Percentiles rank a stretch among this genome's conserved stretches.
Conservation (phyloP, 2,888 invertebrate species). For the Tenthredo mesomela region DNA sequence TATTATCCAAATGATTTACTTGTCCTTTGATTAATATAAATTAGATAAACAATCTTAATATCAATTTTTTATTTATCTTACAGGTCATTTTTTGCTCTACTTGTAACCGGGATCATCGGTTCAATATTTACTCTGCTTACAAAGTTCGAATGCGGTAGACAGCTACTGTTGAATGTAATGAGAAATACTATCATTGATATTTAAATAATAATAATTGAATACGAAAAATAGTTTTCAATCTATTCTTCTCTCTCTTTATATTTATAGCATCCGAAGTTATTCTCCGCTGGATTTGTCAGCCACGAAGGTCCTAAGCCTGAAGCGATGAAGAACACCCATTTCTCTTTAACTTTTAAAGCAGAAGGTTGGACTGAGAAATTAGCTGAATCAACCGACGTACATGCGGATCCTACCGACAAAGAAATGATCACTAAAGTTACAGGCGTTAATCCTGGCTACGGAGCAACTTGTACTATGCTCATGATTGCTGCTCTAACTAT, state of each 20-base stretch:
- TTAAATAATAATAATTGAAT: not conserved
- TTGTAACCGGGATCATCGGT: constrained; percentile 81
- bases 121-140: constrained; percentile 82
- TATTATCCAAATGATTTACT: no score
- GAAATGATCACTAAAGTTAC: constrained; percentile 84
- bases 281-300: constrained; percentile 86
- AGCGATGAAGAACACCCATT: constrained; percentile 82
- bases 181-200: not conserved
- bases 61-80: constrained; percentile 55
- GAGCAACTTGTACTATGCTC: constrained; percentile 87
- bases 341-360: constrained; percentile 86
- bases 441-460: constrained; percentile 89
- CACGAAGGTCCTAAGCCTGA: constrained; percentile 84
- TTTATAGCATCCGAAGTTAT: constrained; percentile 83
- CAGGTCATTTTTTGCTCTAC: constrained; percentile 79
- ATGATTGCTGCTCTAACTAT: constrained; percentile 88
- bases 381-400: constrained; percentile 80
- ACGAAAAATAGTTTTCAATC: not conserved
- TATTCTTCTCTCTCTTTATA: constrained; percentile 54
- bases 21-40: not conserved
- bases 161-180: constrained; percentile 83
- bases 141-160: constrained; percentile 83
- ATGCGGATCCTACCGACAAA: constrained; percentile 82
- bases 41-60: not conserved
- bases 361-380: constrained; percentile 88